These are phyloP conservation scores for Jacana jacana DNA, from an alignment of 2,113 vertebrate species.

Conservation along the genomic window DNA sequence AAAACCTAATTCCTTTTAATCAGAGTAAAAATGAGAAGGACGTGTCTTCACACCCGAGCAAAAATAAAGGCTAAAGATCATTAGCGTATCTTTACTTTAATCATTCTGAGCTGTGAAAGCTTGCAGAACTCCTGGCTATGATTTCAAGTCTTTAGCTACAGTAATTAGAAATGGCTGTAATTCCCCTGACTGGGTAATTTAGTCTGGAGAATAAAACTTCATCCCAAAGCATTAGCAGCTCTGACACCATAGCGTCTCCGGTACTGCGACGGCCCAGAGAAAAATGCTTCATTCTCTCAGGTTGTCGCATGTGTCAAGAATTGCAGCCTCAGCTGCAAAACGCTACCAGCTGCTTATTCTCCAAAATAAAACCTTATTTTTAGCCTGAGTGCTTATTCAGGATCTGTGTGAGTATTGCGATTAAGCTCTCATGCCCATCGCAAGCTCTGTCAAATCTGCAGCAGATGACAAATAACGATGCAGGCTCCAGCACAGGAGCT, in stretches of 20 bases:
- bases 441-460: not conserved
- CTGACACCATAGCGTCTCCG: not conserved
- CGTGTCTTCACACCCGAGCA: not conserved
- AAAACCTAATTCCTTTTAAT: not conserved
- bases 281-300: not conserved
- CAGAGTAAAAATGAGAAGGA: not conserved
- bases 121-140: not conserved
- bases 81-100: not conserved
- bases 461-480: not conserved
- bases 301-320: not conserved
- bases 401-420: not conserved
- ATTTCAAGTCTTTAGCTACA: not conserved
- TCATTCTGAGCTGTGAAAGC: not conserved
- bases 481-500: not conserved
- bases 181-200: not conserved
- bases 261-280: not conserved
- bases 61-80: not conserved
- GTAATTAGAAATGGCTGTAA: slow-evolving; percentile 14
- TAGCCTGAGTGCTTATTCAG: slow-evolving; percentile 32
- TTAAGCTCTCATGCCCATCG: not conserved
- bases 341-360: slow-evolving; percentile 46
- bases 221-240: not conserved
- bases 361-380: slow-evolving; percentile 63
- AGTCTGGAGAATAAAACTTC: slow-evolving; percentile 4
- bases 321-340: slow-evolving; percentile 16